Conservation (phyloP, 2,113 vertebrate species). For the Cygnus buccinator region DNA sequence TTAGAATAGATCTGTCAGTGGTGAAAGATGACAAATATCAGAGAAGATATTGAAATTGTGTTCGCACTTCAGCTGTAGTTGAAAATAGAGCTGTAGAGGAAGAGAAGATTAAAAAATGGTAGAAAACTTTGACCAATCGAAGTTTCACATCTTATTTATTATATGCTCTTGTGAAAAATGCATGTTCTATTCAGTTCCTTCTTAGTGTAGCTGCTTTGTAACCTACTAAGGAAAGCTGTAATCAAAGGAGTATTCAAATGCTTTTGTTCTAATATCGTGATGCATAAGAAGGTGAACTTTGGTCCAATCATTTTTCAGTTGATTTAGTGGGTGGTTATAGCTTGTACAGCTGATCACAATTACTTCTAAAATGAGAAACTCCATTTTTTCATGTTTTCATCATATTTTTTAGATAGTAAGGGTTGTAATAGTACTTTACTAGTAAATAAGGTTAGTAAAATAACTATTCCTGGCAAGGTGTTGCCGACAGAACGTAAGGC, state of each 20-base stretch:
- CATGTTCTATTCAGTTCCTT: not conserved
- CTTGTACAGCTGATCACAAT: not conserved
- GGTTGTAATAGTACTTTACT: not conserved
- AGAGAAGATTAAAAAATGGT: not conserved
- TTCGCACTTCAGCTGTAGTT: not conserved
- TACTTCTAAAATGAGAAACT: not conserved
- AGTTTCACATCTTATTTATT: not conserved
- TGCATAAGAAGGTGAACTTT: not conserved
- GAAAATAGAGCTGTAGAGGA: not conserved
- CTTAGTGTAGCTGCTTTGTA: not conserved
- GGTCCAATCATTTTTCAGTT: not conserved
- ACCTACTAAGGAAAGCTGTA: not conserved
- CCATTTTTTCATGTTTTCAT: not conserved
- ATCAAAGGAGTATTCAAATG: not conserved
- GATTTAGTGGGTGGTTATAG: not conserved
- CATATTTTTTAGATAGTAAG: not conserved
- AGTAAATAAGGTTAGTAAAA: not conserved
- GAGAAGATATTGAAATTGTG: not conserved
- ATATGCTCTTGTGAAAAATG: fast-evolving
- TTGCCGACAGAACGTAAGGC: not conserved
- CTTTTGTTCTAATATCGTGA: not conserved
- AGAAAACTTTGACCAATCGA: not conserved
- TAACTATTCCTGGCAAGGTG: not conserved
- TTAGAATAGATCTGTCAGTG: not conserved
- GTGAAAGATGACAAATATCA: not conserved